phyloP scores from a whole-genome alignment of 2,888 invertebrate genomes.

The Globia sparganii region DNA sequence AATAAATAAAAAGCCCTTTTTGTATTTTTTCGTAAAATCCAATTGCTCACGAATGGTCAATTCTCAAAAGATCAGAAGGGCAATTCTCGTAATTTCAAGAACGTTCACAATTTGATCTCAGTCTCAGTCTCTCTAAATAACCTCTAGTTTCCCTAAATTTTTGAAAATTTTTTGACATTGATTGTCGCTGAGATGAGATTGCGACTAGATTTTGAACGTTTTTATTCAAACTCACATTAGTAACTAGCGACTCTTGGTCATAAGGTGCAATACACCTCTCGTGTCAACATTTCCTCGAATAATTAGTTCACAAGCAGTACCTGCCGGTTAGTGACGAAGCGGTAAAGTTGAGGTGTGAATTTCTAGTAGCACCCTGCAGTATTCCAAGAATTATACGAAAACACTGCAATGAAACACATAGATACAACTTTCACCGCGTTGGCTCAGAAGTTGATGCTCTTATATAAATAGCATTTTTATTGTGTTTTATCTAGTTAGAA shows the following conservation, averaged over 20 bases:
- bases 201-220: no score
- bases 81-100: no score
- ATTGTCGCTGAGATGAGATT: no score
- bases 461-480: conserved; percentile 16
- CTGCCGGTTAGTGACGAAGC: not conserved
- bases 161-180: no score
- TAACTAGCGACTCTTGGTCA: no score
- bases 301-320: not conserved
- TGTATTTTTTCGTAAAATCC: not conserved
- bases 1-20: not conserved
- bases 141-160: no score
- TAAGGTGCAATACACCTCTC: not conserved
- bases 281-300: not conserved
- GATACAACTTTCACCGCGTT: conserved; percentile 7
- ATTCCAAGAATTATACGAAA: conserved; percentile 20
- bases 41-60: not conserved
- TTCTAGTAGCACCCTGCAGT: conserved; percentile 3
- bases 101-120: no score
- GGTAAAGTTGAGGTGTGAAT: not conserved
- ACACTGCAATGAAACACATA: not conserved
- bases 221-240: not conserved
- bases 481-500: conserved; percentile 12
- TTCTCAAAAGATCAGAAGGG: not conserved
- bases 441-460: conserved; percentile 2
- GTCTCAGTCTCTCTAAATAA: no score